A percentile compares a stretch with the other conserved stretches of the same genome.
These are phyloP conservation scores for Proisotoma minuta DNA, from an alignment of 2,888 invertebrate genomes.

Conservation along the genomic window DNA sequence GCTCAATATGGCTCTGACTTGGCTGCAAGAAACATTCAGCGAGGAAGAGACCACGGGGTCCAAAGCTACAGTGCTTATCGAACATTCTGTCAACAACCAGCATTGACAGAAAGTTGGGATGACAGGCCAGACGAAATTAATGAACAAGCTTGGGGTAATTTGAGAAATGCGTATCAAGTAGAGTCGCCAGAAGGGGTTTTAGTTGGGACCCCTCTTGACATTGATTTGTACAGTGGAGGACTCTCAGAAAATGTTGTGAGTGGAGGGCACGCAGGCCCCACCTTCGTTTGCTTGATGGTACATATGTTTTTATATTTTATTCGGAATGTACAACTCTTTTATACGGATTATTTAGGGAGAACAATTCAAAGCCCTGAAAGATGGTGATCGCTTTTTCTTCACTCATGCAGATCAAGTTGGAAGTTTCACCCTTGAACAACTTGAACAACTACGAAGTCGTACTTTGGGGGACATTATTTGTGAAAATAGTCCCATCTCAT, in stretches of 20 bases:
- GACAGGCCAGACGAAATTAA: slow-evolving; percentile 32
- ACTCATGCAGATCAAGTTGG: slow-evolving; percentile 36
- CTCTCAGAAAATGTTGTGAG: slow-evolving; percentile 71
- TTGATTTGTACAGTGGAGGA: slow-evolving; percentile 80
- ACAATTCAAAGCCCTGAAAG: slow-evolving; percentile 19
- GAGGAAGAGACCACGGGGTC: slow-evolving; percentile 14
- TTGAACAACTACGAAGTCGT: slow-evolving; percentile 30
- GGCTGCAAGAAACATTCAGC: slow-evolving; percentile 19
- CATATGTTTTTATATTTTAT: neutral
- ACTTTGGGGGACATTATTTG: slow-evolving; percentile 42
- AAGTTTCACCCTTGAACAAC: slow-evolving; percentile 25
- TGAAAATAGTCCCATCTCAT: slow-evolving; percentile 36
- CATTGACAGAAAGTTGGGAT: slow-evolving; percentile 25
- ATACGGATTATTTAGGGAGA: neutral
- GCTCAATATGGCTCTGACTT: slow-evolving; percentile 25
- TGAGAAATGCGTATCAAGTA: slow-evolving; percentile 27
- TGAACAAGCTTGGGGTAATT: slow-evolving; percentile 30
- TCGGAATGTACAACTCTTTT: neutral
- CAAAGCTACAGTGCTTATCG: neutral
- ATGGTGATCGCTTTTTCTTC: slow-evolving; percentile 43
- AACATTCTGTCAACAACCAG: neutral
- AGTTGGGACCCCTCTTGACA: slow-evolving; percentile 56
- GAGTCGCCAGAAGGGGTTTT: too few relatives aligned
- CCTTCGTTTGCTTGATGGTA: slow-evolving; percentile 75
- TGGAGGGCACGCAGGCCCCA: slow-evolving; percentile 80